Evolutionary conservation across 2,888 invertebrate species (phyloP).

Genomic region (Meliscaeva auricollis): DNA sequence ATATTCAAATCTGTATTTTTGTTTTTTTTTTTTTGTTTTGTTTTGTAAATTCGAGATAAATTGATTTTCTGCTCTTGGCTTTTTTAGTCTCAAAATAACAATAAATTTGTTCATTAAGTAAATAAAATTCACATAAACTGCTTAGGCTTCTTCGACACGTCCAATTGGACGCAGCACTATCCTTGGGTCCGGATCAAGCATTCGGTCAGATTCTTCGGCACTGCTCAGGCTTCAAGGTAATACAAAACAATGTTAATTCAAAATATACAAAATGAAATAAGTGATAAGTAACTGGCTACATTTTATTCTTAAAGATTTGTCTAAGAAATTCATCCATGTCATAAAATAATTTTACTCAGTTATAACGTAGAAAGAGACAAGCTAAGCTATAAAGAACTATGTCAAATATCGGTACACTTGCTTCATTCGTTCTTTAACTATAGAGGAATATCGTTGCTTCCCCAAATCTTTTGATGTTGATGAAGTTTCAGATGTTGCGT

Average conservation of each 20-base stretch:
- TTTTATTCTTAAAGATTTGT: too few relatives aligned
- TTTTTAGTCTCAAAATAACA: slow-evolving; percentile 52
- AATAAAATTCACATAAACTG: slow-evolving; percentile 42
- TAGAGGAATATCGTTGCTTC: too few relatives aligned
- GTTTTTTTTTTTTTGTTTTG: slow-evolving; percentile 1
- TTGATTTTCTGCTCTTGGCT: slow-evolving; percentile 59
- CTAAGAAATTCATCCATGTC: too few relatives aligned
- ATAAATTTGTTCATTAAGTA: slow-evolving; percentile 37
- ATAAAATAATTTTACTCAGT: too few relatives aligned
- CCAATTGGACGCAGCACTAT: slow-evolving; percentile 88
- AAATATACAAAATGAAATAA: too few relatives aligned
- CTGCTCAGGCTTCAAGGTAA: slow-evolving; percentile 85
- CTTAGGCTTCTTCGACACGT: slow-evolving; percentile 85
- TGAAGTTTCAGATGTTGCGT: too few relatives aligned
- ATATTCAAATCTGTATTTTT: slow-evolving; percentile 23
- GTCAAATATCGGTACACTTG: too few relatives aligned
- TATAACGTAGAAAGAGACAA: too few relatives aligned
- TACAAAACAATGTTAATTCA: neutral
- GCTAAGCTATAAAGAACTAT: too few relatives aligned
- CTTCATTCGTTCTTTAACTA: too few relatives aligned
- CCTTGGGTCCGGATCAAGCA: slow-evolving; percentile 90
- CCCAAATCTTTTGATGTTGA: too few relatives aligned
- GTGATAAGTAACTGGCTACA: too few relatives aligned
- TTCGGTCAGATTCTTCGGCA: slow-evolving; percentile 90
- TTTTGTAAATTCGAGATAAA: slow-evolving; percentile 66